Base-by-base conservation (phyloP, 23 tunicate genomes). In the Ascidia mentula region DNA sequence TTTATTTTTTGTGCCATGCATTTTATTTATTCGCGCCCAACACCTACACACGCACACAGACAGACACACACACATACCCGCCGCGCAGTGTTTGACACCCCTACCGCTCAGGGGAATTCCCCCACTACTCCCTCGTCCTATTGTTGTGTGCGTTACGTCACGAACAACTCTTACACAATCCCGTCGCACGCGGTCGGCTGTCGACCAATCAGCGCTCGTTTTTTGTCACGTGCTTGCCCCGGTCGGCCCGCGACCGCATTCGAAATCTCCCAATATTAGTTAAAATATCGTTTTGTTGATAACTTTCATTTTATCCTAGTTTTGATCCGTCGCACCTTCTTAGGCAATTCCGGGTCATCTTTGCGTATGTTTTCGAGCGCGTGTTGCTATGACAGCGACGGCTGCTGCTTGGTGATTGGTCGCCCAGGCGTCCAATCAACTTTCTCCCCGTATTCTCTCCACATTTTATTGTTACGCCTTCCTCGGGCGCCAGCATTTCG, bases 31-130 rank as follows among this genome's bases (percentile, higher is more conserved):
- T 53, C 65, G 24, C 65, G 65, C n/a, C n/a, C n/a, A n/a, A n/a
- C n/a, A n/a, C n/a, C n/a, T n/a, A n/a, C n/a, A n/a, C n/a, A n/a
- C n/a, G n/a, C n/a, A n/a, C n/a, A n/a, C 65, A 9, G 24, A 26
- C 13, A 53, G 28, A 53, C 65, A 53, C 65, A 42, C 53, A 42
- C 53, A 53, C 65, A 53, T 28, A 53, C 22, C 7, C 65, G 65
- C 65, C 65, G 65, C 65, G 65, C 65, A 53, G 65, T 53, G 65
- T 53, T 53, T n/a, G n/a, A n/a, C 65, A 26, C 65, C 65, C 65
- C 13, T 12, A 42, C 13, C 65, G 28, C 65, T 28, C 65, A 53
- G 13, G 65, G 65, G 65, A 53, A 28, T 53, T 26, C 65, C 65
- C 65, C 53, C 53, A 26, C 65, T 9, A 53, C 1, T 20, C 65